phyloP scores from a whole-genome alignment of 2,113 vertebrate genomes.

The Notarius lentiginosus region DNA sequence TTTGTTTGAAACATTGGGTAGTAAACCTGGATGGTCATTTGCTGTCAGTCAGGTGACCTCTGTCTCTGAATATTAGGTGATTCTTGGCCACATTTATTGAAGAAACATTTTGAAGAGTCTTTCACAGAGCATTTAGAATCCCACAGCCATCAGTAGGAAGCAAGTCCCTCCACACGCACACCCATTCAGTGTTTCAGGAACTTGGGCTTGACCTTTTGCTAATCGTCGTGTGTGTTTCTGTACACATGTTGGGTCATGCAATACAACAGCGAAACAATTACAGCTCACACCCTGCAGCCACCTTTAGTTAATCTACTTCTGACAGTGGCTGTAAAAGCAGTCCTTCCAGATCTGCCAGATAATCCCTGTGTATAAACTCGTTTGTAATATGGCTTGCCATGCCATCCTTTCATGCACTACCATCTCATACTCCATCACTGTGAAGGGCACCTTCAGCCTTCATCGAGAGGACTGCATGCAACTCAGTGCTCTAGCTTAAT shows the following conservation, averaged over 20 bases:
- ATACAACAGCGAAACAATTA: not conserved
- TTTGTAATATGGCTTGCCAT: constrained; percentile 46
- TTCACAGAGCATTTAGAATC: not conserved
- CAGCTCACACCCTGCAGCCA: constrained; percentile 56
- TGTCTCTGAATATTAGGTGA: not conserved
- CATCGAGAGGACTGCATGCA: constrained; percentile 29
- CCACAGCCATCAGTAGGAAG: not conserved
- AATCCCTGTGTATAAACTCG: constrained; percentile 69
- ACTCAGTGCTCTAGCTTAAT: constrained; percentile 42
- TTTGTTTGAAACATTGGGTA: not conserved
- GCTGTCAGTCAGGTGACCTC: not conserved
- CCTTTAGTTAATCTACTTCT: constrained; percentile 67
- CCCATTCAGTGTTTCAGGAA: not conserved
- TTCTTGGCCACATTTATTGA: not conserved
- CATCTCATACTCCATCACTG: constrained; percentile 43
- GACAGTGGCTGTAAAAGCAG: constrained; percentile 57
- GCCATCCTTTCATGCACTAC: constrained; percentile 10
- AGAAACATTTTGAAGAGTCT: not conserved
- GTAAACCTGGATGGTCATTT: not conserved
- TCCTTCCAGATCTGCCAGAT: constrained; percentile 62
- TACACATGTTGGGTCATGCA: not conserved
- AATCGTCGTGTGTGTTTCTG: not conserved
- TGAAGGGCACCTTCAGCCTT: constrained; percentile 54
- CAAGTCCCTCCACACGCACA: not conserved
- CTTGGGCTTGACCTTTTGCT: not conserved